Conservation (phyloP, 2,888 invertebrate genomes). For the Eilema sororculum region DNA sequence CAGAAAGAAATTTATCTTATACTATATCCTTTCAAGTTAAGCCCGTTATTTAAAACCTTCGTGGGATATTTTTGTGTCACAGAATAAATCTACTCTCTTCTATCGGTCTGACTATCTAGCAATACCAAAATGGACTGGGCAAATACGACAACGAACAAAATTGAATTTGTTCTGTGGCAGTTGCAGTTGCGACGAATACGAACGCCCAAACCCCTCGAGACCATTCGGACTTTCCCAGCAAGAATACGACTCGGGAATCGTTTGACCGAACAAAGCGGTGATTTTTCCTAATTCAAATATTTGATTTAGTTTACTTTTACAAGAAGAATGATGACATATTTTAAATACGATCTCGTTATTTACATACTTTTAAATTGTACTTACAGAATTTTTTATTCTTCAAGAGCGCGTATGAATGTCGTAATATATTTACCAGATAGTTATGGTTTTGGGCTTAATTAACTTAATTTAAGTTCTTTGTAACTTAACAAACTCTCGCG, state of each 20-base stretch:
- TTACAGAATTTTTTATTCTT: not conserved
- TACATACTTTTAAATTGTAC: not conserved
- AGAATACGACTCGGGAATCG: constrained; percentile 56
- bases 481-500: not conserved
- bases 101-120: constrained; percentile 63
- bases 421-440: too few relatives aligned
- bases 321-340: not conserved
- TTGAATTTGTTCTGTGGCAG: constrained; percentile 74
- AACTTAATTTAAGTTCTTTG: not conserved
- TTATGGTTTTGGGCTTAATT: too few relatives aligned
- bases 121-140: constrained; percentile 73
- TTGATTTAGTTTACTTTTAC: constrained; percentile 13
- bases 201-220: constrained; percentile 59
- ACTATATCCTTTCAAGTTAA: constrained; percentile 10
- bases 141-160: constrained; percentile 74
- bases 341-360: not conserved
- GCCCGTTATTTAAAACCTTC: constrained; percentile 49
- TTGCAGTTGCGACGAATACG: constrained; percentile 56
- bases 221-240: constrained; percentile 50
- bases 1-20: too few relatives aligned
- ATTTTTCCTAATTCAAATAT: constrained; percentile 37
- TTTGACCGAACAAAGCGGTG: constrained; percentile 35
- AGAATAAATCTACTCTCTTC: constrained; percentile 60
- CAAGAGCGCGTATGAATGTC: not conserved
- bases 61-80: constrained; percentile 48